Evolutionary conservation across 2,888 invertebrate genomes (phyloP), one percentile per base, ranked within the genome.

Genomic region (Napeogenes inachia): DNA sequence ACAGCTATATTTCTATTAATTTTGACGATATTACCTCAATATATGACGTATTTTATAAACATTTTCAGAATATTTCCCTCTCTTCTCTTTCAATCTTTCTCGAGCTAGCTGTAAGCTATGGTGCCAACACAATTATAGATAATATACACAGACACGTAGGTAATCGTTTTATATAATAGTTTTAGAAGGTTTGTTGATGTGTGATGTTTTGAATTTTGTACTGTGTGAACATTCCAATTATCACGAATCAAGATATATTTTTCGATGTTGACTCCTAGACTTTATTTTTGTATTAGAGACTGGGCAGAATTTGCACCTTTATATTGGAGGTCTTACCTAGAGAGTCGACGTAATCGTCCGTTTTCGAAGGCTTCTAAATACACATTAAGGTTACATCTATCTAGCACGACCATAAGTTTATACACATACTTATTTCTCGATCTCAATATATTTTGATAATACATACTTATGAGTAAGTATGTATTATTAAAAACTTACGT

Each of bases 61-160:
- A 30, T 50, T 50, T 50, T 50, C 30, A 5, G 6, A 50, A 30
- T 30, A 50, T 42, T 42, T 42, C 50, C 2, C 21, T 50, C 50
- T 50, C 50, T 50, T 50, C 50, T 50, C 50, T 50, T 50, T 30
- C 42, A 6, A 42, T 42, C 42, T 42, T 12, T 42, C 8, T 12
- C 42, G 42, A 42, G 42, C 42, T 42, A 42, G 42, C 10, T 42
- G 50, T 50, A 30, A 50, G 50, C 50, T 50, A 50, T 12, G 21
- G 50, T 50, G 50, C 50, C 50, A 50, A 50, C 50, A 58, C 55
- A 45, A 56, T 58, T 65, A 62, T 56, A 57, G 56, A 45, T 59
- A 62, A 63, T 62, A 62, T 57, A 60, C 53, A 60, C 46, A 45
- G 57, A 62, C 59, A 63, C 38, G 4, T 42, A 38, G 53, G 4